phyloP scores from a whole-genome alignment of 30 jellyfish, hydroid and myxozoan genomes.

The Chrysaora quinquecirrha region DNA sequence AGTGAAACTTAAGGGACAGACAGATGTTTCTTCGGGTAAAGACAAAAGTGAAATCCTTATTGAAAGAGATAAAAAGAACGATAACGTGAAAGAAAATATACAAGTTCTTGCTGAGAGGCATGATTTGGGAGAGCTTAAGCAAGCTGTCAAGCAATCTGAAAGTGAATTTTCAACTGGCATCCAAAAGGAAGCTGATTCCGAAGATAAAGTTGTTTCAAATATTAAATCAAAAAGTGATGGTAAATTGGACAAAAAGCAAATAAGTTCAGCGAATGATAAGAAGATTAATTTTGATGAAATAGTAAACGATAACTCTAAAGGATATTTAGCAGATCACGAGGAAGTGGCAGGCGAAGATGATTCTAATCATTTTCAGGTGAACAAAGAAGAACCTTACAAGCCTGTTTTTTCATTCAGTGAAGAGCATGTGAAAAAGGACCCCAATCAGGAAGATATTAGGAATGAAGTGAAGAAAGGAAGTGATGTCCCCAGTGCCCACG shows the following conservation, averaged over 20 bases:
- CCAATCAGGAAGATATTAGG: background rate
- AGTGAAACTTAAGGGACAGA: constrained; percentile 2
- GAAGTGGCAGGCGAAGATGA: background rate
- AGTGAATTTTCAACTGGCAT: too few species aligned
- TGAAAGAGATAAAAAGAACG: background rate
- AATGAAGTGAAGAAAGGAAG: background rate
- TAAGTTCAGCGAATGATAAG: background rate
- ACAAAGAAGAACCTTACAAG: background rate
- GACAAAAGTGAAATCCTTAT: background rate
- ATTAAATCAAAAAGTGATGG: background rate
- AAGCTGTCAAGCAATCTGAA: too few species aligned
- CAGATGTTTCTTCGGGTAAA: constrained; percentile 2
- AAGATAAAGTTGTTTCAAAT: too few species aligned
- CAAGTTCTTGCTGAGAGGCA: too few species aligned
- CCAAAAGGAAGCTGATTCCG: too few species aligned
- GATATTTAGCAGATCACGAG: constrained; percentile 5
- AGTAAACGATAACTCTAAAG: background rate
- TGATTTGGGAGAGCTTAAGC: too few species aligned
- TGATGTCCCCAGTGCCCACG: background rate
- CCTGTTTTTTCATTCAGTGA: background rate
- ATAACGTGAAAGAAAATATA: background rate
- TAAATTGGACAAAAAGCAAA: background rate
- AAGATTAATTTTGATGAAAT: background rate
- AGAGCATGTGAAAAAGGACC: too few species aligned
- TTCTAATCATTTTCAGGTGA: background rate